Evolutionary conservation across 2,888 invertebrate species (phyloP), one percentile per base, ranked within the genome.

Genomic region (Meghimatium bilineatum): DNA sequence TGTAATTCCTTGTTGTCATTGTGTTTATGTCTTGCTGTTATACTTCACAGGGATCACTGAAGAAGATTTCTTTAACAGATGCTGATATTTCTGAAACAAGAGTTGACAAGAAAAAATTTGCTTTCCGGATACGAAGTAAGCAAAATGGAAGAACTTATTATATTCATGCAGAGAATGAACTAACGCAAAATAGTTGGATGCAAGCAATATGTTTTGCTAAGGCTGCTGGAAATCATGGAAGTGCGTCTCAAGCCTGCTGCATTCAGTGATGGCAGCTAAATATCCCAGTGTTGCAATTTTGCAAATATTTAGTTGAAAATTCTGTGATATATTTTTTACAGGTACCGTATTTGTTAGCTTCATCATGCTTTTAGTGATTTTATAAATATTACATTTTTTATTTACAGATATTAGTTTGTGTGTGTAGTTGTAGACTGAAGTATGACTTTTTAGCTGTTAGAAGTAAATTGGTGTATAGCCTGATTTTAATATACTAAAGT

Each of bases 121-220:
- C 92, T 69, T 93, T 93, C 88, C 88, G 91, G 49, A 91, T 93
- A 77, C 90, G 91, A 86, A 90, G 92, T 34, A 92, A 91, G 85
- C 91, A 92, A 76, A 91, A 90, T 85, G 91, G 92, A 49, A 87
- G 93, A 63, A 89, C 90, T 34, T 92, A 91, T 86, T 93, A 92
- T 86, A 89, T 93, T 63, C 91, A 93, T 77, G 93, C 93, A 38
- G 92, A 93, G 32, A 91, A 91, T 89, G 93, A 93, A 86, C 80
- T 87, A 29, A 87, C 86, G 32, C 92, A 93, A 82, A 91, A 92
- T 87, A 90, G 92, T 80, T 93, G 93, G 93, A 93, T 93, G 93
- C 93, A 93, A 85, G 93, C 93, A 10, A 93, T 93, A 69, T 93
- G 93, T 85, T 93, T 93, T 88, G 93, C 93, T 10, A 93, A 92